Percentiles rank a stretch among this genome's conserved stretches.
phyloP scores from a whole-genome alignment of 2,113 vertebrate genomes.

The Cololabis saira region DNA sequence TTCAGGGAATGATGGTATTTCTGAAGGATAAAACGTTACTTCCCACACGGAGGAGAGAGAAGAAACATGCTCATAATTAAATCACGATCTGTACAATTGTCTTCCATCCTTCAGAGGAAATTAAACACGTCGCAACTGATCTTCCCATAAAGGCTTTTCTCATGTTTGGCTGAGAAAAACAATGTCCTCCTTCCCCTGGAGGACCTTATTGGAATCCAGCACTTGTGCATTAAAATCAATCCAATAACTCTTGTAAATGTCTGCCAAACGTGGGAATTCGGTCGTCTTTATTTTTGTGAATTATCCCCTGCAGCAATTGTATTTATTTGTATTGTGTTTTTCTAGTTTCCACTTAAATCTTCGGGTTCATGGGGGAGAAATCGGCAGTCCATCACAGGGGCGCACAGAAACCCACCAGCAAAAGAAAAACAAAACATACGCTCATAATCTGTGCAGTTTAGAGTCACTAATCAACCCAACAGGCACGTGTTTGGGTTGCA shows the following conservation, averaged over 20 bases:
- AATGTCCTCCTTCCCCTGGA: constrained; percentile 18
- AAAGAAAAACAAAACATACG: background rate
- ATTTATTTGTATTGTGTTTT: too few species aligned
- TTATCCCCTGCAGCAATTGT: too few species aligned
- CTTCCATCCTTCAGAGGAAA: background rate
- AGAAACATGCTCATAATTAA: background rate
- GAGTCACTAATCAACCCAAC: too few species aligned
- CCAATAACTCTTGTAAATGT: background rate
- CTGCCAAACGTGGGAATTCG: constrained; percentile 1
- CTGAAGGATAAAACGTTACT: background rate
- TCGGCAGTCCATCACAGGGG: too few species aligned
- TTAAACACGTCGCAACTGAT: constrained; percentile 1
- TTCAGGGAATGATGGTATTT: background rate
- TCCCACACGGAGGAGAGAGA: background rate
- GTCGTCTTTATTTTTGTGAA: background rate
- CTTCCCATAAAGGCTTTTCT: constrained; percentile 1
- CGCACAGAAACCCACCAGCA: background rate
- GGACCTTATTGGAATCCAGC: background rate
- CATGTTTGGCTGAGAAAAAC: constrained; percentile 23
- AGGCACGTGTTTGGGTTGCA: too few species aligned
- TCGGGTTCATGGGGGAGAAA: too few species aligned
- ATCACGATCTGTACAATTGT: background rate
- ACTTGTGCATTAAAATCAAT: background rate
- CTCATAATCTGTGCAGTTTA: too few species aligned
- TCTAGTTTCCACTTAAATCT: too few species aligned